These are phyloP conservation scores for Anoplius nigerrimus DNA, from an alignment of 2,888 invertebrate species.

Conservation along the genomic window DNA sequence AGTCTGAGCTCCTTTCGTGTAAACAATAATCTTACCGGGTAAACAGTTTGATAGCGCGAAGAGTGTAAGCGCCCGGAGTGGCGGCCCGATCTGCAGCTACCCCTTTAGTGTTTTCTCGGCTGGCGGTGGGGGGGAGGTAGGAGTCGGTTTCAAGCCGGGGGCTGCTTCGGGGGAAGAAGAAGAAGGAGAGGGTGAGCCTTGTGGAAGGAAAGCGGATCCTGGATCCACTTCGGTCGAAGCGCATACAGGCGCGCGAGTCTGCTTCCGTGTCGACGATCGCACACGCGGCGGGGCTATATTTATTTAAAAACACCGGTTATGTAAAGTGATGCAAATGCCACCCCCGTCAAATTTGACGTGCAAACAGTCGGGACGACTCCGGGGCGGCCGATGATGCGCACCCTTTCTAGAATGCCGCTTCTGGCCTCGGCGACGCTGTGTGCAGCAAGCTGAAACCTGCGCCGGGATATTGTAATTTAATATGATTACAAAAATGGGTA, in stretches of 20 bases:
- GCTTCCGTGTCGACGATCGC: constrained; percentile 6
- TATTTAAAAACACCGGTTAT: constrained; percentile 62
- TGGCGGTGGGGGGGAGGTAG: not conserved
- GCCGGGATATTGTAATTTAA: constrained; percentile 7
- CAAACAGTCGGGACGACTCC: constrained; percentile 57
- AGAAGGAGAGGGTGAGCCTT: not conserved
- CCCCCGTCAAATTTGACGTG: constrained; percentile 58
- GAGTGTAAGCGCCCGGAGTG: constrained; percentile 18
- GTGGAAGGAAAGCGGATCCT: constrained; percentile 5
- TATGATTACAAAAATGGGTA: constrained; percentile 22
- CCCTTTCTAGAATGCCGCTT: constrained; percentile 31
- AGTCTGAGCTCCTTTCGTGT: constrained; percentile 46
- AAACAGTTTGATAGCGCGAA: constrained; percentile 63
- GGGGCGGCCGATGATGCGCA: constrained; percentile 60
- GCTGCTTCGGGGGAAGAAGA: not conserved
- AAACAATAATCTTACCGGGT: constrained; percentile 65
- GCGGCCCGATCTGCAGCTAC: constrained; percentile 21
- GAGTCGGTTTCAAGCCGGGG: not conserved
- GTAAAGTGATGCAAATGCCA: constrained; percentile 61
- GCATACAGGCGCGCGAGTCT: not conserved
- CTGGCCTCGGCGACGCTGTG: constrained; percentile 32
- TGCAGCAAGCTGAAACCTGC: not conserved
- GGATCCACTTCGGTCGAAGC: not conserved
- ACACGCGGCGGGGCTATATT: constrained; percentile 17
- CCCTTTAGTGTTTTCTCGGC: constrained; percentile 20